Evolutionary conservation across 2,888 invertebrate species (phyloP).

Genomic region (Villa cingulata): DNA sequence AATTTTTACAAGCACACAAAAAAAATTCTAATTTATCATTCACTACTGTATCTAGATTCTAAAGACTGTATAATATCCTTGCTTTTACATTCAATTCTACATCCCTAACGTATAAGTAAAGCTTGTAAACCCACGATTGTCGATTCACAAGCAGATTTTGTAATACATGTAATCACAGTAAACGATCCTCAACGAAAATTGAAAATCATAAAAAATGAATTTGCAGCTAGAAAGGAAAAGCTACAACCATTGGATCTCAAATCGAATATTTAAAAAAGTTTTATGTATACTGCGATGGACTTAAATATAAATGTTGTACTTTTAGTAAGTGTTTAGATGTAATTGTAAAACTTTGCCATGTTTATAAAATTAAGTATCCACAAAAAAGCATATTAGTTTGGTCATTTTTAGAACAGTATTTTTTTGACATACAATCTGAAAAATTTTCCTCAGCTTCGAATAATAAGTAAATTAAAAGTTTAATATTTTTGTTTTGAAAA

Average conservation of each 20-base stretch:
- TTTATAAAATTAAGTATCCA: neutral
- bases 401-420: slow-evolving; percentile 6
- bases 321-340: slow-evolving; percentile 8
- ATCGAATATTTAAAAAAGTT: slow-evolving; percentile 1
- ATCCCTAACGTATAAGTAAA: neutral
- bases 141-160: slow-evolving; percentile 2
- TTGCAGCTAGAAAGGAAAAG: neutral
- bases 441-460: too few species aligned
- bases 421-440: slow-evolving; percentile 3
- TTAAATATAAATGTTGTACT: slow-evolving; percentile 6
- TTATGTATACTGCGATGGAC: too few species aligned
- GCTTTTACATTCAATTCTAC: neutral
- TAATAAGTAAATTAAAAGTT: neutral
- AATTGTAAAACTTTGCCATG: slow-evolving; percentile 6
- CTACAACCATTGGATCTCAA: slow-evolving; percentile 9
- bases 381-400: slow-evolving; percentile 3
- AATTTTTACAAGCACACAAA: neutral
- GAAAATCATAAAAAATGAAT: neutral
- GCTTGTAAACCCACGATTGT: neutral
- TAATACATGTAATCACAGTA: neutral
- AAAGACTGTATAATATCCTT: neutral
- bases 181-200: neutral
- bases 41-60: neutral
- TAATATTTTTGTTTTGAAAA: neutral
- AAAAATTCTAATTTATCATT: neutral